Evolutionary conservation across 2,888 invertebrate species (phyloP), one percentile per base, ranked within the genome.

Genomic region (Alsophila aescularia): DNA sequence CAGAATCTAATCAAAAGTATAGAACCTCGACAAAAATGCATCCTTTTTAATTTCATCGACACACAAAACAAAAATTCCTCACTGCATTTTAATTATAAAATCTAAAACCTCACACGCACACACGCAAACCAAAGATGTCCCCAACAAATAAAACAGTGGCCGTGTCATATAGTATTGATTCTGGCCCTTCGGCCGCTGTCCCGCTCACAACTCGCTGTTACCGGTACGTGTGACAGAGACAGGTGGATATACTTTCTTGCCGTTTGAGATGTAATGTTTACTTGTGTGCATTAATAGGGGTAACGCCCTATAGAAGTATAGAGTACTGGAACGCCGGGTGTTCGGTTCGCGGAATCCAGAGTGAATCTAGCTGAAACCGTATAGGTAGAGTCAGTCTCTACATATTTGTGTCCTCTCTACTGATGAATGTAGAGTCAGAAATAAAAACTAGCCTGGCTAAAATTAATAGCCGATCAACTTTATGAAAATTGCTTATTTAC

Each of bases 161-260:
- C 73, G 70, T 85, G 86, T 87, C 86, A 85, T 84, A 77, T 81
- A 78, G 83, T 89, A 90, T 90, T 86, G 90, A 90, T 89, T 90
- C 85, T 78, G 77, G 79, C 78, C 81, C 75, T 81, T 77, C 64
- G 62, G 65, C 67, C 55, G 36, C 66, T 42, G 62, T 83, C 83
- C 70, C 76, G 60, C 61, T 87, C 84, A 35, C 66, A 48, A 79
- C 45, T 67, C 69, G 75, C 77, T 75, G 75, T 70, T 29, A 29
- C 14, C 16, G 31, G 21, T 14, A 16, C 49, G 58, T 12, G 50
- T n/a, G 52, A 58, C 29, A 14, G 58, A 21, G 58, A 58, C 58
- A 63, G 61, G 63, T 58, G 52, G 34, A 35, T 29, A 43, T 45
- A 62, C 56, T 59, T 60, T 60, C 63, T 63, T 69, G 58, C 62